A percentile compares a stretch with the other conserved stretches of the same genome.
Evolutionary conservation across 1,140 invertebrate species (phyloP).

Genomic region (Diprion similis): DNA sequence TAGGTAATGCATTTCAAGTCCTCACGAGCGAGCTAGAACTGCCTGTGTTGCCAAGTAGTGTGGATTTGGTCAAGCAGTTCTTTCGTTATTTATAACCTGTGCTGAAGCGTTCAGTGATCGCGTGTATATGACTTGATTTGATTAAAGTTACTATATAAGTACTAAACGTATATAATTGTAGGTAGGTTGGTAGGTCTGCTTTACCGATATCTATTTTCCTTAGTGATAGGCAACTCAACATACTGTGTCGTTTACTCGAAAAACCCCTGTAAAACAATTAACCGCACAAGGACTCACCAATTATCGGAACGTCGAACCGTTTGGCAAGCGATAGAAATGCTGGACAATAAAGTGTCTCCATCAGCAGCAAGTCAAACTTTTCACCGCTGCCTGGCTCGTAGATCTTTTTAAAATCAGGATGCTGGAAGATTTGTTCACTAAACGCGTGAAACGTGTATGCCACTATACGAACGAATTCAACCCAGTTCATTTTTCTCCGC

Average conservation of each 20-base stretch:
- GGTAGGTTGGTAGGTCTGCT: too few species aligned
- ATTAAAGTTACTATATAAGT: too few species aligned
- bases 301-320: conserved; percentile 35
- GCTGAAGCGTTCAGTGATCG: too few species aligned
- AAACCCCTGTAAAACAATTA: background rate
- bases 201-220: too few species aligned
- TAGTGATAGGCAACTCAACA: background rate
- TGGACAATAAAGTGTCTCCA: conserved; percentile 26
- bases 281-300: conserved; percentile 33
- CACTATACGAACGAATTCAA: fast-evolving
- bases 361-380: conserved; percentile 40
- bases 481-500: conserved; percentile 17
- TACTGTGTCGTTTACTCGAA: background rate
- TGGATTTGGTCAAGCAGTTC: too few species aligned
- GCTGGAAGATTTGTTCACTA: conserved; percentile 19
- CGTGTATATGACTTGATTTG: too few species aligned
- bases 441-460: background rate
- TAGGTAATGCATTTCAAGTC: too few species aligned
- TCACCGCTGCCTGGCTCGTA: conserved; percentile 27
- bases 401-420: conserved; percentile 30
- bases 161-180: too few species aligned
- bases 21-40: too few species aligned
- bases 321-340: conserved; percentile 26
- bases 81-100: too few species aligned
- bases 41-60: too few species aligned